Evolutionary conservation across 2,113 vertebrate species (phyloP).

Genomic region (Corythoichthys haematopterus): DNA sequence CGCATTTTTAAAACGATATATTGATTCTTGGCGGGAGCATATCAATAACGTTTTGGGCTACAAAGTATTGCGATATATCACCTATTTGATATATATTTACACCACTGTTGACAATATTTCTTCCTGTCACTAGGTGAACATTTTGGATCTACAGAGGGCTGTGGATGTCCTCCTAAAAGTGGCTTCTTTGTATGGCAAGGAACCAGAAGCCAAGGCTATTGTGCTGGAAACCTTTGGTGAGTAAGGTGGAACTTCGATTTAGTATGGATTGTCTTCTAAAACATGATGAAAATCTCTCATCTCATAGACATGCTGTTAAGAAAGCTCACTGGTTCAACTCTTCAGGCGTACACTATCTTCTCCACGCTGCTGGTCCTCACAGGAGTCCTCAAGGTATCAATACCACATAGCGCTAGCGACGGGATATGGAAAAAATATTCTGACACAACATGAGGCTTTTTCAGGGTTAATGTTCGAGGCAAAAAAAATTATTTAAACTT

Average conservation of each 20-base stretch:
- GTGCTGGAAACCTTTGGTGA: slow-evolving; percentile 68
- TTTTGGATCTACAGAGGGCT: slow-evolving; percentile 76
- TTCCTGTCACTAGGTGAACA: slow-evolving; percentile 75
- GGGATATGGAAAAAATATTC: no score
- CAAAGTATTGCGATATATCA: no score
- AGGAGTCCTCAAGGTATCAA: slow-evolving; percentile 86
- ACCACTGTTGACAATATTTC: background rate
- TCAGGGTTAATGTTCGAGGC: no score
- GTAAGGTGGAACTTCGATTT: background rate
- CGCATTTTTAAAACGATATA: no score
- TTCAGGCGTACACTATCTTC: slow-evolving; percentile 80
- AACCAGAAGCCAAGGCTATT: slow-evolving; percentile 71
- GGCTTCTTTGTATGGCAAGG: slow-evolving; percentile 81
- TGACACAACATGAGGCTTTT: no score
- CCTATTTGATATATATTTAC: no score
- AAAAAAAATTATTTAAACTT: no score
- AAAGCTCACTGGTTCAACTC: slow-evolving; percentile 76
- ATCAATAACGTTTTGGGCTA: no score
- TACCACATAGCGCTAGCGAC: no score
- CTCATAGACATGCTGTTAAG: slow-evolving; percentile 79
- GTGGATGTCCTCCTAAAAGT: slow-evolving; percentile 83
- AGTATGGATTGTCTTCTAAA: no score
- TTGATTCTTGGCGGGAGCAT: no score
- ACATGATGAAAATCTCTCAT: background rate
- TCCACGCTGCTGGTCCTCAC: slow-evolving; percentile 83